Conservation (phyloP, 1,140 invertebrate species). For the Brevipalpus yothersi region DNA sequence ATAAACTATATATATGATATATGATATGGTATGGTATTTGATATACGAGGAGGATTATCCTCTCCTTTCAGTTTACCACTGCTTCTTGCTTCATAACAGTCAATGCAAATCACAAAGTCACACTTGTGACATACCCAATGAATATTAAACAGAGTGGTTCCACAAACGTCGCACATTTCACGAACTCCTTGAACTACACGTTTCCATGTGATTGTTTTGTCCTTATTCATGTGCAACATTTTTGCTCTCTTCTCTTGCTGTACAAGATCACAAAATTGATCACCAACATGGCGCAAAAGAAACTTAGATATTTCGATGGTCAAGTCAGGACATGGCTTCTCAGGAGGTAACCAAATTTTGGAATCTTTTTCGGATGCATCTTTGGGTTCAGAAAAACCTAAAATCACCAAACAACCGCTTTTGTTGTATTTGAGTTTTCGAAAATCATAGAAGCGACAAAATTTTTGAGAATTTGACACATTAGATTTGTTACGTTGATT, state of each 20-base stretch:
- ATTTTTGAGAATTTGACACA: constrained; percentile 71
- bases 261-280: constrained; percentile 84
- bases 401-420: constrained; percentile 63
- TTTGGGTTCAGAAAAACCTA: constrained; percentile 79
- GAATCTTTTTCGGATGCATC: constrained; percentile 65
- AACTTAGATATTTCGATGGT: constrained; percentile 70
- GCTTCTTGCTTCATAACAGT: constrained; percentile 62
- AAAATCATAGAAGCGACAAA: constrained; percentile 90
- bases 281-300: constrained; percentile 68
- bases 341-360: constrained; percentile 42
- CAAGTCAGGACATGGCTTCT: constrained; percentile 37
- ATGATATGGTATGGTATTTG: no score
- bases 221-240: constrained; percentile 40
- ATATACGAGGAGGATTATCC: neutral
- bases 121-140: constrained; percentile 94
- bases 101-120: constrained; percentile 87
- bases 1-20: no score
- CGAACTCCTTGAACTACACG: constrained; percentile 73
- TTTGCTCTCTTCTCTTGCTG: constrained; percentile 69
- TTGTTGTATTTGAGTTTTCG: constrained; percentile 67
- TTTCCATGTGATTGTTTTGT: constrained; percentile 63
- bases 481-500: constrained; percentile 52
- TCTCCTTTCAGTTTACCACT: constrained; percentile 20
- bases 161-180: constrained; percentile 94
- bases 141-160: constrained; percentile 89